Evolutionary conservation across 2,888 invertebrate genomes (phyloP).

Genomic region (Beris morrisii): DNA sequence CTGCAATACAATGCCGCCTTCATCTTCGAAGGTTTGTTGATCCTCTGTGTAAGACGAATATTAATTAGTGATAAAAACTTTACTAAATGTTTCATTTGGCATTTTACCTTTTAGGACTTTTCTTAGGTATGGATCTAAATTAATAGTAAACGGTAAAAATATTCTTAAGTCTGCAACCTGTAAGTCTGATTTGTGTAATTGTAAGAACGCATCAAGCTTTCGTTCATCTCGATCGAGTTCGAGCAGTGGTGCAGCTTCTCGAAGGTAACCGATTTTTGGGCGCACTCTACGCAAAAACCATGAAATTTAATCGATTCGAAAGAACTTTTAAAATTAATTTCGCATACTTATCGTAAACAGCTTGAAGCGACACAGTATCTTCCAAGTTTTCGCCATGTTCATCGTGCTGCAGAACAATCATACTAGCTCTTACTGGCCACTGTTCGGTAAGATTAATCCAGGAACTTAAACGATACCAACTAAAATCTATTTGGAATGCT

Average conservation of each 20-base stretch:
- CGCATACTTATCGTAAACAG: slow-evolving; percentile 89
- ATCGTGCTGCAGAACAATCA: slow-evolving; percentile 95
- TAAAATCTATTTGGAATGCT: slow-evolving; percentile 98
- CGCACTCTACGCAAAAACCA: slow-evolving; percentile 64
- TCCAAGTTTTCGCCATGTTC: slow-evolving; percentile 84
- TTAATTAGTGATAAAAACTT: slow-evolving; percentile 5
- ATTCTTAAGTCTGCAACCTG: slow-evolving; percentile 88
- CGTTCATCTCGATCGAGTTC: slow-evolving; percentile 94
- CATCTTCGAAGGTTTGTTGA: slow-evolving; percentile 69
- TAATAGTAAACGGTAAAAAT: slow-evolving; percentile 97
- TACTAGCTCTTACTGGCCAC: slow-evolving; percentile 97
- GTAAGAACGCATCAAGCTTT: slow-evolving; percentile 90
- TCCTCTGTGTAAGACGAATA: slow-evolving; percentile 61
- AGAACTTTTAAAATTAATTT: neutral
- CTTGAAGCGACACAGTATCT: slow-evolving; percentile 82
- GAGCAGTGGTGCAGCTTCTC: slow-evolving; percentile 85
- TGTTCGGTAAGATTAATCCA: slow-evolving; percentile 99
- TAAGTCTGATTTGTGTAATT: slow-evolving; percentile 83
- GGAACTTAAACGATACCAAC: slow-evolving; percentile 96
- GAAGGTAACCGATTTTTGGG: slow-evolving; percentile 77
- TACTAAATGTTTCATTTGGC: neutral
- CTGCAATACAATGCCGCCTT: slow-evolving; percentile 54
- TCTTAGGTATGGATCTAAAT: slow-evolving; percentile 95
- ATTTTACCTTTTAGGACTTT: slow-evolving; percentile 91
- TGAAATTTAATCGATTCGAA: slow-evolving; percentile 18